Percentiles rank a stretch among this genome's conserved stretches.
Conservation (phyloP, 2,888 invertebrate genomes). For the Uloborus plumipes region DNA sequence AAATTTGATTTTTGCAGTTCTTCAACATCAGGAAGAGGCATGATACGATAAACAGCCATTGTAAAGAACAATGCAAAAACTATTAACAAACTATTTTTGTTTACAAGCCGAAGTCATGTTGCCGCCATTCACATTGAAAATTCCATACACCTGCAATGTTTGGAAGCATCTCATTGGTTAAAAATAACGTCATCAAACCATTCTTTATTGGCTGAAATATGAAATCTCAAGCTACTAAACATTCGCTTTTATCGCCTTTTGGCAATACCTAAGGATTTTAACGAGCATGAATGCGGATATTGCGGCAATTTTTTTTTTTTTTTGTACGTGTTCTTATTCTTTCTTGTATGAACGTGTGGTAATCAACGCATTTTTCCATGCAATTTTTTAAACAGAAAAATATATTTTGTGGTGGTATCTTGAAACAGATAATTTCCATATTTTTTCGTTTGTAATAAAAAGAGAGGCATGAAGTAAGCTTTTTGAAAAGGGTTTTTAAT, state of each 20-base stretch:
- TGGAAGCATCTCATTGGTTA: slow-evolving; percentile 31
- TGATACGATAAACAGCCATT: slow-evolving; percentile 28
- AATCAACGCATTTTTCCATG: no score
- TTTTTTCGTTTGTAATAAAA: no score
- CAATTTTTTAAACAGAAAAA: no score
- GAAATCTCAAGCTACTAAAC: not conserved
- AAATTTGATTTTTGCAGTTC: not conserved
- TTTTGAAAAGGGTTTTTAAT: no score
- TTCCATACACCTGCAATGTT: slow-evolving; percentile 24
- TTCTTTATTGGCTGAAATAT: slow-evolving; percentile 32
- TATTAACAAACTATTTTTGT: not conserved
- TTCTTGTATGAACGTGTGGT: no score
- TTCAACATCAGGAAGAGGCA: slow-evolving; percentile 25
- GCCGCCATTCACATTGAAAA: slow-evolving; percentile 44
- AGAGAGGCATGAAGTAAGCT: no score
- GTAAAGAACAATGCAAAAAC: not conserved
- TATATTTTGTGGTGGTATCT: no score
- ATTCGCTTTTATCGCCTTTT: slow-evolving; percentile 27
- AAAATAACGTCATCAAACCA: slow-evolving; percentile 31
- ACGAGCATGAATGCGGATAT: no score
- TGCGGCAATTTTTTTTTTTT: no score
- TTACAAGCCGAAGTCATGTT: not conserved
- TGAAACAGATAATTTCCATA: no score
- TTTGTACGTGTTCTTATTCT: no score
- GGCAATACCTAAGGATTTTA: slow-evolving; percentile 15